A percentile compares a stretch with the other conserved stretches of the same genome.
Evolutionary conservation across 64 coral and sea anemone genomes (phyloP).

Genomic region (Montipora efflorescens): DNA sequence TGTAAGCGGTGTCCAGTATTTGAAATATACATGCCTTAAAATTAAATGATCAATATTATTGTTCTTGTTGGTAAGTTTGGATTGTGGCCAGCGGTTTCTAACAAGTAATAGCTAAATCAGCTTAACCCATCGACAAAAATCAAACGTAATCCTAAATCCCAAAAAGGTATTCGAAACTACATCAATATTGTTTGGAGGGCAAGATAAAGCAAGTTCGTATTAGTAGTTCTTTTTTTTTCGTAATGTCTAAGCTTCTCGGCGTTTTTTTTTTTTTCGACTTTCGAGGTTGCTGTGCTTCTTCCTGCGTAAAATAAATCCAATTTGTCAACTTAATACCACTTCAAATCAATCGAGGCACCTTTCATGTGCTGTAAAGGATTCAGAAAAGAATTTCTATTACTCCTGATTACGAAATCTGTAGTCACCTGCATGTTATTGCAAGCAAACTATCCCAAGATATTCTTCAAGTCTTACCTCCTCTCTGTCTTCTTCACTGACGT

Average conservation of each 20-base stretch:
- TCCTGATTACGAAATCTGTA: not conserved
- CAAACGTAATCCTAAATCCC: not conserved
- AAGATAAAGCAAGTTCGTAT: too few relatives aligned
- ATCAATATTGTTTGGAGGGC: too few relatives aligned
- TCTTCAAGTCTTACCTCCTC: not conserved
- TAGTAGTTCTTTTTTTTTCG: too few relatives aligned
- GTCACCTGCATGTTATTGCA: not conserved
- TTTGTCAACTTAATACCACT: too few relatives aligned
- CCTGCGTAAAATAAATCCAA: too few relatives aligned
- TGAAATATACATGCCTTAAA: too few relatives aligned
- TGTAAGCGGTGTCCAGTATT: too few relatives aligned
- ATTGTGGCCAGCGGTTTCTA: slow-evolving; percentile 10
- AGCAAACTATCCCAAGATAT: not conserved
- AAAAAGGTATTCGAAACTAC: not conserved
- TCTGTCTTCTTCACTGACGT: not conserved
- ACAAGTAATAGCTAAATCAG: not conserved
- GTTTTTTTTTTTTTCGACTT: too few relatives aligned
- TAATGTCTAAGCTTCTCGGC: not conserved
- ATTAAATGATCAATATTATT: not conserved
- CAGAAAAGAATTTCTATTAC: not conserved
- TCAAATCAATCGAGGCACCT: not conserved
- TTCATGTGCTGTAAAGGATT: not conserved
- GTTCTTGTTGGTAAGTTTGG: not conserved
- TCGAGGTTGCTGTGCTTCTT: too few relatives aligned
- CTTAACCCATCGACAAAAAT: not conserved